phyloP scores from a whole-genome alignment of 1,140 invertebrate genomes.

The Calliopsis andreniformis region DNA sequence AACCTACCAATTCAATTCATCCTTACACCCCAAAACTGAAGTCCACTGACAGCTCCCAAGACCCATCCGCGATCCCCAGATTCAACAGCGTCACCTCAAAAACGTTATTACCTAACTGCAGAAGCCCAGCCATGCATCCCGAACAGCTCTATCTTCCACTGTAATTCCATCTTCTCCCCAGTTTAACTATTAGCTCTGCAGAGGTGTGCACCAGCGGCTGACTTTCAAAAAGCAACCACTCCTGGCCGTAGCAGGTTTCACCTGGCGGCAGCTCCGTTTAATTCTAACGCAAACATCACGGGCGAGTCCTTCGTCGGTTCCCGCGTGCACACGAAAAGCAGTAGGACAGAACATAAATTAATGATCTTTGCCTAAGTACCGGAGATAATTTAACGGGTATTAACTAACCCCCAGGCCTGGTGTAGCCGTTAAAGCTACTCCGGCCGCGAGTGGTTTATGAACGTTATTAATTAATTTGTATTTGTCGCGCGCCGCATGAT shows the following conservation, averaged over 20 bases:
- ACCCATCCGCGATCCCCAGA: too few relatives aligned
- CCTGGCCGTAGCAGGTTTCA: background rate
- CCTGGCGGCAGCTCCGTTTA: background rate
- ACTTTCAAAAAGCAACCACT: background rate
- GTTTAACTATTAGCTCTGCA: background rate
- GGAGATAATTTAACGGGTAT: constrained; percentile 67
- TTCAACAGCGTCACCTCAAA: too few relatives aligned
- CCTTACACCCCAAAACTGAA: too few relatives aligned
- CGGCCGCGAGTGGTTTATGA: constrained; percentile 60
- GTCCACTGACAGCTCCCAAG: too few relatives aligned
- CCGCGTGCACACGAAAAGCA: constrained; percentile 27
- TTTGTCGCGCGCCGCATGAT: constrained; percentile 62
- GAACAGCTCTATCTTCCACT: too few relatives aligned
- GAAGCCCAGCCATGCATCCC: too few relatives aligned
- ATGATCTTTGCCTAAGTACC: constrained; percentile 67
- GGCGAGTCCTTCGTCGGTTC: constrained; percentile 5
- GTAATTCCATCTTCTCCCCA: too few relatives aligned
- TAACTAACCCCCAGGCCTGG: constrained; percentile 57
- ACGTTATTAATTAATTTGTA: constrained; percentile 70
- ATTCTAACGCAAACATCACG: constrained; percentile 5
- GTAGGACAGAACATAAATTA: constrained; percentile 59
- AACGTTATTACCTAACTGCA: too few relatives aligned
- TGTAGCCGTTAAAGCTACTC: constrained; percentile 60
- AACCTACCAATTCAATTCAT: too few relatives aligned
- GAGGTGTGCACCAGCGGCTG: background rate